These are phyloP conservation scores for Apaloderma vittatum DNA, from an alignment of 2,113 vertebrate species.

Conservation along the genomic window DNA sequence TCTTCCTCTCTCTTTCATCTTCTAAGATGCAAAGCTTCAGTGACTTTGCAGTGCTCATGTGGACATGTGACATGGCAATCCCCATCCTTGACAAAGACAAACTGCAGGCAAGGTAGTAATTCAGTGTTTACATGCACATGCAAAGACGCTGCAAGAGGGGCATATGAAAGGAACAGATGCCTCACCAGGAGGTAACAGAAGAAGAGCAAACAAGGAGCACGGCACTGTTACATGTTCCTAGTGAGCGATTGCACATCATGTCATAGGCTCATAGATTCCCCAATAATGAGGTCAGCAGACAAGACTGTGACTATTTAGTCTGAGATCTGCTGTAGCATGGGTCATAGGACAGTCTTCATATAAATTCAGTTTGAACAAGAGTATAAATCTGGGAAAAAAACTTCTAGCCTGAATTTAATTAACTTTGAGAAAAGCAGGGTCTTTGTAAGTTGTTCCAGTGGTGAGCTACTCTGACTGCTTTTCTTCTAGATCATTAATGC, in stretches of 20 bases:
- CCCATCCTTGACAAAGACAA: background rate
- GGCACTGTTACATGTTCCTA: background rate
- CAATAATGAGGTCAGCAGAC: background rate
- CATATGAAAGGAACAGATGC: background rate
- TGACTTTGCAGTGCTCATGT: background rate
- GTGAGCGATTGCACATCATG: background rate
- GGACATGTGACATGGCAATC: background rate
- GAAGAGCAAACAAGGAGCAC: background rate
- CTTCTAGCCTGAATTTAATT: background rate
- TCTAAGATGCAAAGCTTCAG: background rate
- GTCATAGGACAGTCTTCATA: background rate
- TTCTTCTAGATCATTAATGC: conserved; percentile 20
- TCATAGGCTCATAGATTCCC: background rate
- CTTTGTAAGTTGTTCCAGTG: background rate
- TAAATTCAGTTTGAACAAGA: background rate
- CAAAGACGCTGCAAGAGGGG: background rate
- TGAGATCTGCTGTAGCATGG: background rate
- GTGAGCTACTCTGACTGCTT: background rate
- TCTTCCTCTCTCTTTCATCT: background rate
- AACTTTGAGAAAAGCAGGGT: background rate
- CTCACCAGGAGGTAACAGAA: background rate
- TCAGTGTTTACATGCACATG: background rate
- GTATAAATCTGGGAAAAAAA: background rate
- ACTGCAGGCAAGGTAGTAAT: background rate
- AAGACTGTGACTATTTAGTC: background rate